These are phyloP conservation scores for Neostethus bicornis DNA, from an alignment of 2,797 vertebrate genomes.

Conservation along the genomic window DNA sequence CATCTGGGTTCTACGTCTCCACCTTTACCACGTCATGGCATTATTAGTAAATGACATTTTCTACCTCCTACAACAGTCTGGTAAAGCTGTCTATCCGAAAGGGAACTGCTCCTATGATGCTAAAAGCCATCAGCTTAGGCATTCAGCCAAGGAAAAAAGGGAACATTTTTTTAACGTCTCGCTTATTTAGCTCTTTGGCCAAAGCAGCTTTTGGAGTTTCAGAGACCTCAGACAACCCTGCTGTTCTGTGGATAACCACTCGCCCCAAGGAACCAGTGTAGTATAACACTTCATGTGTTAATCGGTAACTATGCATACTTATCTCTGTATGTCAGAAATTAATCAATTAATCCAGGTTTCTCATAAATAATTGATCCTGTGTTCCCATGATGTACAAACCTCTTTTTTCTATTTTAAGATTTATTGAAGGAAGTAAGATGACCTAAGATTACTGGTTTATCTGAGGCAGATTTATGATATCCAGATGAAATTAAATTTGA, in stretches of 20 bases:
- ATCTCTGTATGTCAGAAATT: background rate
- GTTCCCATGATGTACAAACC: background rate
- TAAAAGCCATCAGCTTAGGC: constrained; percentile 29
- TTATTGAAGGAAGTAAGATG: background rate
- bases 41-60: too few relatives aligned
- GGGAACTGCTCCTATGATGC: constrained; percentile 32
- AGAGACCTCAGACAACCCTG: background rate
- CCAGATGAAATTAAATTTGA: too few relatives aligned
- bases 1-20: too few relatives aligned
- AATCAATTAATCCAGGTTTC: background rate
- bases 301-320: background rate
- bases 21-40: too few relatives aligned
- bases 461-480: background rate
- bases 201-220: constrained; percentile 23
- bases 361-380: background rate
- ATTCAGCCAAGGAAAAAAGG: constrained; percentile 14
- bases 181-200: constrained; percentile 33
- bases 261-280: background rate
- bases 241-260: background rate
- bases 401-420: background rate
- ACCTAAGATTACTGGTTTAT: background rate
- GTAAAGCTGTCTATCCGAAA: constrained; percentile 48
- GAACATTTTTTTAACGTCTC: constrained; percentile 33
- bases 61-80: too few relatives aligned
- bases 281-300: background rate